Evolutionary conservation across 2,888 invertebrate species (phyloP).

Genomic region (Eupithecia pulchellata): DNA sequence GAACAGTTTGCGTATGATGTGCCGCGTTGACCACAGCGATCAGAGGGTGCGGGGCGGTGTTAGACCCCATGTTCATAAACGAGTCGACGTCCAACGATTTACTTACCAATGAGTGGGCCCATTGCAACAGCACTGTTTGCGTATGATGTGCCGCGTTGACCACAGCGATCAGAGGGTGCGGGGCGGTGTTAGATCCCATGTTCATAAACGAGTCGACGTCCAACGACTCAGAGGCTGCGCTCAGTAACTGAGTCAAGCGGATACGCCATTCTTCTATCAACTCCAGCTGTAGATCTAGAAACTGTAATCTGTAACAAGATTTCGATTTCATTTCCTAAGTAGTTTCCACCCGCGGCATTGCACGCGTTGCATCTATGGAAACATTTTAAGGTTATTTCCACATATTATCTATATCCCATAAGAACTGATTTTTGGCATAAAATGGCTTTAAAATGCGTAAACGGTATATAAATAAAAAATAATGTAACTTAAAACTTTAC

Average conservation of each 20-base stretch:
- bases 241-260: conserved; percentile 91
- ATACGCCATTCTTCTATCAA: conserved; percentile 96
- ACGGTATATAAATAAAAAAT: too few relatives aligned
- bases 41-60: conserved; percentile 85
- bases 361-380: neutral
- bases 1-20: conserved; percentile 71
- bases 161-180: conserved; percentile 87
- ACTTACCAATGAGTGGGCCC: conserved; percentile 61
- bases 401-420: too few relatives aligned
- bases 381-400: neutral
- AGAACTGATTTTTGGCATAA: neutral
- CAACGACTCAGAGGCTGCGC: conserved; percentile 62
- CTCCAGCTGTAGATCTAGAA: conserved; percentile 95
- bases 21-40: conserved; percentile 78
- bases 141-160: conserved; percentile 79
- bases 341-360: neutral
- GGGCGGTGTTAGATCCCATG: conserved; percentile 20
- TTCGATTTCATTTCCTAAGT: neutral
- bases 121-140: conserved; percentile 72
- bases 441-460: too few relatives aligned
- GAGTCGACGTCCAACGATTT: too few relatives aligned
- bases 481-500: too few relatives aligned
- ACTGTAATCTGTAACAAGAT: conserved; percentile 87
- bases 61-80: conserved; percentile 51
- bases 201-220: conserved; percentile 61